Evolutionary conservation across 2,797 vertebrate species (phyloP).

Genomic region (Adelosebastes latens): DNA sequence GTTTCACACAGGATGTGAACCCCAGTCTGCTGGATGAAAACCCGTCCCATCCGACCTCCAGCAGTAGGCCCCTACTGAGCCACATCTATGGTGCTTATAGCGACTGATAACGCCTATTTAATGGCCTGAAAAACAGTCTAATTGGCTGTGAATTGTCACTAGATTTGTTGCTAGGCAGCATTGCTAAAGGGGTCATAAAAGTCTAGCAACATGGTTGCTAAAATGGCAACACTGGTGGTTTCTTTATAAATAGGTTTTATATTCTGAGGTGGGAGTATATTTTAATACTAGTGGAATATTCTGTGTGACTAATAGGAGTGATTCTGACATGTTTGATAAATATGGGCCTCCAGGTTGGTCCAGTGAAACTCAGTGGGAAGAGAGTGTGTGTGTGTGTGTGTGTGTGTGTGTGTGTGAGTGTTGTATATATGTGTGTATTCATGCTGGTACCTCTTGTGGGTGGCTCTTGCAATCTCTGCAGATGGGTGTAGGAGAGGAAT

Average conservation of each 20-base stretch:
- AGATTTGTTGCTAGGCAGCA: neutral
- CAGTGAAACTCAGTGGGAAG: neutral
- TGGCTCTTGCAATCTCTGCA: slow-evolving; percentile 93
- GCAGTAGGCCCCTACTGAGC: too few species aligned
- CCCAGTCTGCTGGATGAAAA: too few species aligned
- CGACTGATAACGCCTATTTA: too few species aligned
- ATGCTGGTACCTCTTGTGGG: slow-evolving; percentile 90
- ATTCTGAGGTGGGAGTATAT: neutral
- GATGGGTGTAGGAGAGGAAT: slow-evolving; percentile 90
- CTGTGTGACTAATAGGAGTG: neutral
- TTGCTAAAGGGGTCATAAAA: neutral
- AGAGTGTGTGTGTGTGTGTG: neutral
- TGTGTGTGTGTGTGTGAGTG: neutral
- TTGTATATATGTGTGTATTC: slow-evolving; percentile 9
- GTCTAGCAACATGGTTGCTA: neutral
- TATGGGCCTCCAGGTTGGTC: neutral
- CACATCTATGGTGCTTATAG: too few species aligned
- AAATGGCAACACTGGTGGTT: neutral
- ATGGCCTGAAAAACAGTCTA: too few species aligned
- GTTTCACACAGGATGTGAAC: too few species aligned
- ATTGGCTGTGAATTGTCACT: neutral
- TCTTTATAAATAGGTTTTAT: neutral
- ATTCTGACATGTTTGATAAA: slow-evolving; percentile 14
- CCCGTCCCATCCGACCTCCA: too few species aligned
- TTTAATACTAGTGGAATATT: neutral